phyloP scores from a whole-genome alignment of 2,888 invertebrate species.

The Drosophila melanosoma region DNA sequence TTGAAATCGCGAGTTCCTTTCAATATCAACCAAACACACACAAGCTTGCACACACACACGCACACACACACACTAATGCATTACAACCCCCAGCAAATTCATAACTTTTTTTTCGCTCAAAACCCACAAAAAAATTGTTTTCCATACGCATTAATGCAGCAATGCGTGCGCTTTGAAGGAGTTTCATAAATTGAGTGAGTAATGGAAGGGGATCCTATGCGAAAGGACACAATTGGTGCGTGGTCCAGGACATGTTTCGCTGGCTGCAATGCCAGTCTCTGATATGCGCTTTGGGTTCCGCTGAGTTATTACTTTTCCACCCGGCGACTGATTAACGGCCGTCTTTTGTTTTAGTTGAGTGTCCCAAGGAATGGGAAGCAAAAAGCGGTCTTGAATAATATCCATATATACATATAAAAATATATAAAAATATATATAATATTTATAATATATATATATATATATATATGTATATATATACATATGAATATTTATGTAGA shows the following conservation, averaged over 20 bases:
- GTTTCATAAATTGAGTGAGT: background rate
- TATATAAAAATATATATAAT: background rate
- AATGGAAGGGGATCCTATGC: background rate
- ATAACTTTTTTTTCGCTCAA: conserved; percentile 41
- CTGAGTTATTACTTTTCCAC: conserved; percentile 40
- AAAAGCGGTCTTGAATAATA: background rate
- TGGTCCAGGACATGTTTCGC: conserved; percentile 7
- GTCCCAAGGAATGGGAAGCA: background rate
- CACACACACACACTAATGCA: conserved; percentile 15
- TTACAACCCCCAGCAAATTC: conserved; percentile 59
- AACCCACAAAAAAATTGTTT: conserved; percentile 50
- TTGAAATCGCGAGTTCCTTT: conserved; percentile 61
- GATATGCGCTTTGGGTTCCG: conserved; percentile 30
- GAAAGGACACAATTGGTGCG: conserved; percentile 19
- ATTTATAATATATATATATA: background rate
- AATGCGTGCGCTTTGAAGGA: conserved; percentile 50
- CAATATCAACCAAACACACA: conserved; percentile 43
- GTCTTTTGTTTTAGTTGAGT: conserved; percentile 48
- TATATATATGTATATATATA: too few species aligned
- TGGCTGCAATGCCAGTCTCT: conserved; percentile 20
- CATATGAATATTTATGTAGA: background rate
- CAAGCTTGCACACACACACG: background rate
- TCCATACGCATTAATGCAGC: conserved; percentile 75
- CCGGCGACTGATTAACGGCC: conserved; percentile 53
- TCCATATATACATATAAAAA: background rate